Conservation (phyloP, 2,888 invertebrate species). For the Callinectes sapidus region DNA sequence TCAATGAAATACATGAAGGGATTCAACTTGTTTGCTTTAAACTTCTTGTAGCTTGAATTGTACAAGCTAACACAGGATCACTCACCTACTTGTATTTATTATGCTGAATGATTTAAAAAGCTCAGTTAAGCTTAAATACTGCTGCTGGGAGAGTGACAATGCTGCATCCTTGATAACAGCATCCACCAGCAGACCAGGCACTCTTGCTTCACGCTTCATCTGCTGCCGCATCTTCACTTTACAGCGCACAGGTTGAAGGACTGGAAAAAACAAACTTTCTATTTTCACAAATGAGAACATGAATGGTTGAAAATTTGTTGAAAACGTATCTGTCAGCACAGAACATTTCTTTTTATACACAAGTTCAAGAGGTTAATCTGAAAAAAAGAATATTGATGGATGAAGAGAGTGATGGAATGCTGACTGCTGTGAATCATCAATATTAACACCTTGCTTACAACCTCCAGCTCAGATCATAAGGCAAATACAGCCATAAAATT, state of each 20-base stretch:
- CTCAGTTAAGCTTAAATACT: slow-evolving; percentile 81
- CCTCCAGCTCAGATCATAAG: not conserved
- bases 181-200: slow-evolving; percentile 71
- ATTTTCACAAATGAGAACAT: not conserved
- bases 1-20: not conserved
- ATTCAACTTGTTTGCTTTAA: not conserved
- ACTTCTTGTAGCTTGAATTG: not conserved
- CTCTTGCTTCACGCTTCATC: slow-evolving; percentile 66
- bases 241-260: slow-evolving; percentile 70
- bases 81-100: slow-evolving; percentile 82
- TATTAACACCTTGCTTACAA: not conserved
- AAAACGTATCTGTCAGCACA: not conserved
- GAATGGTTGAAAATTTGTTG: not conserved
- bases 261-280: not conserved
- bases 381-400: not conserved
- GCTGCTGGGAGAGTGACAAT: slow-evolving; percentile 83
- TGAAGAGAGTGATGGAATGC: not conserved
- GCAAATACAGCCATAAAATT: not conserved
- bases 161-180: slow-evolving; percentile 81
- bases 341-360: not conserved
- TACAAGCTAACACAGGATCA: not conserved
- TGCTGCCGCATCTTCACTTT: slow-evolving; percentile 71
- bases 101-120: slow-evolving; percentile 77
- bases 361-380: not conserved
- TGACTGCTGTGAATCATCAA: not conserved